phyloP scores from a whole-genome alignment of 2,113 vertebrate species.

The Edolisoma coerulescens region DNA sequence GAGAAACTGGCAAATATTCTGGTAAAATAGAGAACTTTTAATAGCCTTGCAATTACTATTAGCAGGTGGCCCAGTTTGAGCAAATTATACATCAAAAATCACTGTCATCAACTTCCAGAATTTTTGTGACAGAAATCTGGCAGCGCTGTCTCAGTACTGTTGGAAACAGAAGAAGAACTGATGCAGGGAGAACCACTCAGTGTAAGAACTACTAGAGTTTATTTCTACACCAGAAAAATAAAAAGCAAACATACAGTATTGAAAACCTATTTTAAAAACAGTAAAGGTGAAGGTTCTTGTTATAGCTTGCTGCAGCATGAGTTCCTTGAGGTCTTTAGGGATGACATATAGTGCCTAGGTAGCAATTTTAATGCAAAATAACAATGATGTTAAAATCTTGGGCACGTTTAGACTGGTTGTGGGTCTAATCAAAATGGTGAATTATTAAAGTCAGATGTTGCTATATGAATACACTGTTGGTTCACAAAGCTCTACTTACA shows the following conservation, averaged over 20 bases:
- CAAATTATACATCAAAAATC: background rate
- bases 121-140: background rate
- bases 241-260: background rate
- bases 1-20: background rate
- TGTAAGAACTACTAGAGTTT: background rate
- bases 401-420: background rate
- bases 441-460: background rate
- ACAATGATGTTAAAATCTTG: background rate
- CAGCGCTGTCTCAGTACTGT: background rate
- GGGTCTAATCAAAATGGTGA: background rate
- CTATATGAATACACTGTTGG: background rate
- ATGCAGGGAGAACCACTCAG: background rate
- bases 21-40: background rate
- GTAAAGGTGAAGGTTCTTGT: background rate
- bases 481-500: background rate
- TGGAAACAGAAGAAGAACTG: background rate
- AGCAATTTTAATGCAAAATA: background rate
- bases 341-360: background rate
- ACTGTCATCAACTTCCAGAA: background rate
- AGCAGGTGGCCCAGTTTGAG: background rate
- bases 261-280: background rate
- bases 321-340: background rate
- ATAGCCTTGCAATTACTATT: background rate
- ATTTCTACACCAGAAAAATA: background rate
- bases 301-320: background rate